phyloP scores from a whole-genome alignment of 2,888 invertebrate genomes.

The Luperina testacea region DNA sequence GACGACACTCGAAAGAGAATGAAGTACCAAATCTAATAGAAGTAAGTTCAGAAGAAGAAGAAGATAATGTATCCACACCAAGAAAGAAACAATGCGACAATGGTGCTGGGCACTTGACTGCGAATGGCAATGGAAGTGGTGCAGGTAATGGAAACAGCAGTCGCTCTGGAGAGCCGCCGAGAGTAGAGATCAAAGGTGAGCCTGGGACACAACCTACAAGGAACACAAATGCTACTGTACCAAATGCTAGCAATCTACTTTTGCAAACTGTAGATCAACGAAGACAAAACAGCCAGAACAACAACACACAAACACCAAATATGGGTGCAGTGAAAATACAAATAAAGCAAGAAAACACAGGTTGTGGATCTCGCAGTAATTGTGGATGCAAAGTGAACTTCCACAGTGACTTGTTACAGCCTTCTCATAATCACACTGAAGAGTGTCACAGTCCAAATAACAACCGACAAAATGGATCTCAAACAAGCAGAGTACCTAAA shows the following conservation, averaged over 20 bases:
- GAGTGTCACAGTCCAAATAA: constrained; percentile 71
- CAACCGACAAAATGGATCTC: constrained; percentile 71
- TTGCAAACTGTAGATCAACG: constrained; percentile 51
- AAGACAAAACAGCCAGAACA: constrained; percentile 52
- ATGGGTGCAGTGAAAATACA: constrained; percentile 51
- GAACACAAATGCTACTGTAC: constrained; percentile 58
- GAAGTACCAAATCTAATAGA: constrained; percentile 83
- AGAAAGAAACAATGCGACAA: constrained; percentile 78
- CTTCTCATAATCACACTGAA: constrained; percentile 64
- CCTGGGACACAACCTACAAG: constrained; percentile 71
- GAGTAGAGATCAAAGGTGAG: constrained; percentile 79
- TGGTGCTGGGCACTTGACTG: constrained; percentile 58
- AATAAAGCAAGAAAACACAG: constrained; percentile 73
- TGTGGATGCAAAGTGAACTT: constrained; percentile 64
- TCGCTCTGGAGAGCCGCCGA: constrained; percentile 58
- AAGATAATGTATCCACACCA: constrained; percentile 80
- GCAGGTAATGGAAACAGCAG: constrained; percentile 41
- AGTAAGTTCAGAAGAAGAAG: constrained; percentile 88
- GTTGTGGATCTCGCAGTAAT: constrained; percentile 59
- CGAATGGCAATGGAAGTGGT: constrained; percentile 55
- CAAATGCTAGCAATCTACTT: constrained; percentile 56
- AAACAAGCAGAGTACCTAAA: constrained; percentile 62
- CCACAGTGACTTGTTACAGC: constrained; percentile 41
- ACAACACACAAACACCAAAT: constrained; percentile 46
- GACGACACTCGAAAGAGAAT: constrained; percentile 84